phyloP scores from a whole-genome alignment of 2,113 vertebrate species.

The Anthoscopus minutus region DNA sequence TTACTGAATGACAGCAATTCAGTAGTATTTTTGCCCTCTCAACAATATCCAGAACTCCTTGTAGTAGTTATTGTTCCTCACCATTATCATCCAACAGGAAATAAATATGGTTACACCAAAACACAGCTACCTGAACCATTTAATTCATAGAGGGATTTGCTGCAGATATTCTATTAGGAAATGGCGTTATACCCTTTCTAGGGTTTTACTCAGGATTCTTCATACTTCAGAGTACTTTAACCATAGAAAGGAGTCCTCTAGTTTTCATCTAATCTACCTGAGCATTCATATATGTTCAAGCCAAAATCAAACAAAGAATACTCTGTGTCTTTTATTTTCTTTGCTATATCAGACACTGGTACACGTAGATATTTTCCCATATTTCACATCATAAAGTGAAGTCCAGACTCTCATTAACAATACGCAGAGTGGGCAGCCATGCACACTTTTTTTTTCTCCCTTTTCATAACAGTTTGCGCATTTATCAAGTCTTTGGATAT shows the following conservation, averaged over 20 bases:
- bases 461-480: neutral
- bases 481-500: neutral
- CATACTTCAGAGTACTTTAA: neutral
- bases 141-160: neutral
- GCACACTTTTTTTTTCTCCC: neutral
- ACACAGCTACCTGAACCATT: neutral
- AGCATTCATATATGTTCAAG: neutral
- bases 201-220: neutral
- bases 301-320: neutral
- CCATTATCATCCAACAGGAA: neutral
- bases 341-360: neutral
- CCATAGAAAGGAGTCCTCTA: neutral
- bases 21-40: neutral
- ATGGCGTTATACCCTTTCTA: neutral
- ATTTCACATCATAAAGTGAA: neutral
- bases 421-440: accelerated
- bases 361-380: neutral
- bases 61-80: neutral
- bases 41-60: neutral
- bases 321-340: neutral
- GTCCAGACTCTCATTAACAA: neutral
- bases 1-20: neutral
- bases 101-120: neutral
- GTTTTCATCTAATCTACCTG: neutral
- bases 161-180: neutral